Percentiles rank a stretch among this genome's conserved stretches.
phyloP scores from a whole-genome alignment of 2,888 invertebrate genomes.

The Acrobasis suavella region DNA sequence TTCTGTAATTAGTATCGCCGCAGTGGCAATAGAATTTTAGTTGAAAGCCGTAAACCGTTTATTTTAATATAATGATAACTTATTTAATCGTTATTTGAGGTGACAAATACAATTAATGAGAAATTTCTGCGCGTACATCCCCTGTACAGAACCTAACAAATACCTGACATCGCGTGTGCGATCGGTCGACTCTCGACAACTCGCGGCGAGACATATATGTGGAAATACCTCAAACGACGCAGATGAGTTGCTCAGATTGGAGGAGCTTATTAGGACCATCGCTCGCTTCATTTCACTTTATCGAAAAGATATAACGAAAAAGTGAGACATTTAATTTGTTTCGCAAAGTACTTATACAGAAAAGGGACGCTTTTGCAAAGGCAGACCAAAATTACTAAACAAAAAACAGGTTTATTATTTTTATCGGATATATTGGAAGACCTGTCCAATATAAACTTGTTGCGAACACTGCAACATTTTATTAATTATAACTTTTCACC shows the following conservation, averaged over 20 bases:
- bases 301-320: constrained; percentile 26
- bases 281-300: constrained; percentile 35
- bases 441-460: too few species aligned
- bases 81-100: background rate
- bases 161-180: constrained; percentile 64
- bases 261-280: constrained; percentile 50
- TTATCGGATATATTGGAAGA: too few species aligned
- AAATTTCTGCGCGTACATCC: constrained; percentile 26
- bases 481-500: too few species aligned
- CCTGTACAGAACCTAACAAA: constrained; percentile 65
- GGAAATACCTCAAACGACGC: constrained; percentile 73
- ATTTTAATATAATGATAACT: background rate
- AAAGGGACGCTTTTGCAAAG: too few species aligned
- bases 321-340: constrained; percentile 9
- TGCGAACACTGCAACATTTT: too few species aligned
- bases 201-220: constrained; percentile 61
- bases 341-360: too few species aligned
- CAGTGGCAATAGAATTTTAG: background rate
- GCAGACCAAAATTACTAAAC: too few species aligned
- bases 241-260: constrained; percentile 55
- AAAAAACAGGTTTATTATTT: too few species aligned
- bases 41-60: background rate
- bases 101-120: background rate
- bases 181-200: constrained; percentile 50
- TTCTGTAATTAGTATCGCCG: background rate